Evolutionary conservation across 2,888 invertebrate species (phyloP).

Genomic region (Drosophila mayaguana): DNA sequence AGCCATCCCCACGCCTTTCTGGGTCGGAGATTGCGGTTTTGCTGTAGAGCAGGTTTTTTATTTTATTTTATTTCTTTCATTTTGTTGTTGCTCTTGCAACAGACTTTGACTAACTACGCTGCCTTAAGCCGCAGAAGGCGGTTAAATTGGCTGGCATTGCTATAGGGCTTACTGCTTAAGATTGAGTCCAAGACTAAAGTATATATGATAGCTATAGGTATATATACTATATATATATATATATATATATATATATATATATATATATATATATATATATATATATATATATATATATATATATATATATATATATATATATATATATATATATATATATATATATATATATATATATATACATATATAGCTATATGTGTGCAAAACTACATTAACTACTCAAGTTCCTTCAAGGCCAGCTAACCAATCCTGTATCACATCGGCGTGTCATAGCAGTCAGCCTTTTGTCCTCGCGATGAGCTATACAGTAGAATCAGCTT

Average conservation of each 20-base stretch:
- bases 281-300: no score
- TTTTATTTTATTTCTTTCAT: neutral
- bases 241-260: no score
- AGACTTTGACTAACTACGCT: constrained; percentile 41
- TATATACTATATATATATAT: no score
- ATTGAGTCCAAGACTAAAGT: neutral
- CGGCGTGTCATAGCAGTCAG: neutral
- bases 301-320: no score
- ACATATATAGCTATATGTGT: no score
- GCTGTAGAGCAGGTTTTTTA: no score
- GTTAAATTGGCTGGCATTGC: constrained; percentile 36
- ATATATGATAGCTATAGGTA: neutral
- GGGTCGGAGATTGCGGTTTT: constrained; percentile 38
- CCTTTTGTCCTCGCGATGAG: neutral
- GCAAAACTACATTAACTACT: neutral
- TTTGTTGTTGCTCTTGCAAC: neutral
- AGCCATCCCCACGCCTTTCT: constrained; percentile 2
- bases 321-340: no score
- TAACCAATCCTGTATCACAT: no score
- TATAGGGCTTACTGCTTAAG: neutral
- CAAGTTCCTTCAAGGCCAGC: neutral
- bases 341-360: no score
- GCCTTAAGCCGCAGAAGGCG: constrained; percentile 22
- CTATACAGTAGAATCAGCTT: no score
- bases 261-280: no score